Percentiles rank a stretch among this genome's conserved stretches.
Conservation (phyloP, 2,797 vertebrate species). For the Corythornis leucogaster region DNA sequence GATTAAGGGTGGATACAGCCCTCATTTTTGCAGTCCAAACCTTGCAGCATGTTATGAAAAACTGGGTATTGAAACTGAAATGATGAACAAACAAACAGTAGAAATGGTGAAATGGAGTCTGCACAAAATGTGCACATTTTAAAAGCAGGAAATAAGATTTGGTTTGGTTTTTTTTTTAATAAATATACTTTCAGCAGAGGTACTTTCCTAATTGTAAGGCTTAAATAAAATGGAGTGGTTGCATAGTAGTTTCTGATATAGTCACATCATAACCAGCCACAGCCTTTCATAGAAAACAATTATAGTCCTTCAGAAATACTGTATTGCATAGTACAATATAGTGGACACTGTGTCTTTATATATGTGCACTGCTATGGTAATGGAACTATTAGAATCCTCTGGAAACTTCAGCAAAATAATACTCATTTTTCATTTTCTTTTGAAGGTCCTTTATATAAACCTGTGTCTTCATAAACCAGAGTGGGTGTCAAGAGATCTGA, state of each 20-base stretch:
- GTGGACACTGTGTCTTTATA: background rate
- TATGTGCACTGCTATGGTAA: slow-evolving; percentile 4
- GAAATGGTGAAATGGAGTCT: background rate
- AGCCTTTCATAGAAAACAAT: background rate
- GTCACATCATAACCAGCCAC: background rate
- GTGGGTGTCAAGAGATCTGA: slow-evolving; percentile 61
- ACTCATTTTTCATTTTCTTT: slow-evolving; percentile 23
- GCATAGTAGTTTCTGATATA: background rate
- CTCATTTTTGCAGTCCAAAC: background rate
- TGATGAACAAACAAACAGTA: background rate
- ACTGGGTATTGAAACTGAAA: background rate
- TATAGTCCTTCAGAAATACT: slow-evolving; percentile 26
- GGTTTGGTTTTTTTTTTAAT: background rate
- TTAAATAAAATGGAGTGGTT: slow-evolving; percentile 31
- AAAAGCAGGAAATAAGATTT: background rate
- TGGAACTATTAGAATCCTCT: slow-evolving; percentile 2
- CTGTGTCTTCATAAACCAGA: slow-evolving; percentile 52
- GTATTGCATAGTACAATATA: background rate
- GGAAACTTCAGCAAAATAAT: slow-evolving; percentile 15
- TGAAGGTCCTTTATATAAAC: slow-evolving; percentile 57
- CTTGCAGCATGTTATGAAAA: background rate
- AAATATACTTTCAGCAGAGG: slow-evolving; percentile 1
- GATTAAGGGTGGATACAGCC: background rate
- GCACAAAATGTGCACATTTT: slow-evolving; percentile 11
- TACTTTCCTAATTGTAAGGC: slow-evolving; percentile 26